Evolutionary conservation across 30 jellyfish, hydroid and myxozoan genomes (phyloP).

Genomic region (Cassiopea andromeda): DNA sequence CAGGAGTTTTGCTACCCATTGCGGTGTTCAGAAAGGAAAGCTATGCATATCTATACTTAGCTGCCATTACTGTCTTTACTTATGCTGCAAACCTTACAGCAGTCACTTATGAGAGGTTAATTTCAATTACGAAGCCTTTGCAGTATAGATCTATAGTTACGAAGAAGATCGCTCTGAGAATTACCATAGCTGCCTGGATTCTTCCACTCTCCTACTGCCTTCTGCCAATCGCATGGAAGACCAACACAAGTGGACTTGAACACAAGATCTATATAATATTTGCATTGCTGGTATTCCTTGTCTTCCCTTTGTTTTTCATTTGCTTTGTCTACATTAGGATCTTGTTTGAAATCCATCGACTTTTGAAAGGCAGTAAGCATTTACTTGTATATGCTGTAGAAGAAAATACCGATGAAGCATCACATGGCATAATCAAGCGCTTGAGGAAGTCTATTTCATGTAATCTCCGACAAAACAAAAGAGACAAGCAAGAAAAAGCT

Average conservation of each 20-base stretch:
- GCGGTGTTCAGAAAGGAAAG: constrained; percentile 55
- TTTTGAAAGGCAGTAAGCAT: constrained; percentile 31
- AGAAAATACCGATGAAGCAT: background rate
- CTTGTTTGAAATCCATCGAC: constrained; percentile 53
- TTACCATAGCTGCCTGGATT: constrained; percentile 65
- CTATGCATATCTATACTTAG: constrained; percentile 49
- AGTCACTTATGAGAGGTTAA: constrained; percentile 84
- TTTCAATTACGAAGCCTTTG: constrained; percentile 81
- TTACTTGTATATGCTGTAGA: constrained; percentile 9
- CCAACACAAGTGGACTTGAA: constrained; percentile 3
- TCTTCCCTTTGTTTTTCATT: constrained; percentile 81
- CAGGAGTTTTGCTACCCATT: constrained; percentile 75
- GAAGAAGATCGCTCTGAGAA: constrained; percentile 63
- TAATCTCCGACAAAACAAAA: background rate
- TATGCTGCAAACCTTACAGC: constrained; percentile 77
- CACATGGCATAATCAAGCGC: background rate
- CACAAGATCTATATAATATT: constrained; percentile 43
- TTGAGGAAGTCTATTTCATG: background rate
- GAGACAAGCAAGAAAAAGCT: background rate
- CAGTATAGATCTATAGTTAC: constrained; percentile 68
- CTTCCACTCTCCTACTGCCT: constrained; percentile 70
- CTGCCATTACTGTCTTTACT: constrained; percentile 58
- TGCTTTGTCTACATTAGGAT: constrained; percentile 72
- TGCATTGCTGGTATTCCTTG: constrained; percentile 67
- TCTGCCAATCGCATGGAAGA: constrained; percentile 77